These are phyloP conservation scores for Bambusicola thoracicus DNA, from an alignment of 2,113 vertebrate genomes.

Conservation along the genomic window DNA sequence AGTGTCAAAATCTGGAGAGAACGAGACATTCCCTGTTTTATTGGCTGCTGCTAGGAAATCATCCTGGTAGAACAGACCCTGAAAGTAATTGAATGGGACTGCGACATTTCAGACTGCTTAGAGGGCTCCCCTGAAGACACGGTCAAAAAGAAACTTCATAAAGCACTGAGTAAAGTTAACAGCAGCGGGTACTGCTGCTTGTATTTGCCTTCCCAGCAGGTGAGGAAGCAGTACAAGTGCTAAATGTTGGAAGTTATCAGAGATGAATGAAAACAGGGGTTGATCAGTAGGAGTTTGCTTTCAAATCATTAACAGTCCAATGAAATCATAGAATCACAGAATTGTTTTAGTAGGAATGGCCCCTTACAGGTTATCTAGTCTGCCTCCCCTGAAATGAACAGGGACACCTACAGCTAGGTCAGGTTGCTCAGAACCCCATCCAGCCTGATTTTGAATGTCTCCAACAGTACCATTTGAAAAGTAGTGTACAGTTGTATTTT, in stretches of 20 bases:
- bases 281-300: background rate
- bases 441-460: too few species aligned
- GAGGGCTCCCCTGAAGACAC: background rate
- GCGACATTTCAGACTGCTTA: background rate
- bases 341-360: too few species aligned
- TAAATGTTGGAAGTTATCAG: background rate
- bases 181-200: background rate
- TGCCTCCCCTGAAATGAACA: too few species aligned
- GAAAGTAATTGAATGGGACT: background rate
- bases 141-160: background rate
- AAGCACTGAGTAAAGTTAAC: background rate
- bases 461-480: background rate
- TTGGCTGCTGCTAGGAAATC: background rate
- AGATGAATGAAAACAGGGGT: background rate
- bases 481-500: background rate
- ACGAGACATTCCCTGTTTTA: background rate
- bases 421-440: too few species aligned
- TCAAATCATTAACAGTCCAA: background rate
- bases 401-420: too few species aligned
- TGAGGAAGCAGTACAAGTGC: background rate
- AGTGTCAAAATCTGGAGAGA: background rate
- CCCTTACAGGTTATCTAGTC: too few species aligned
- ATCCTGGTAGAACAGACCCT: background rate
- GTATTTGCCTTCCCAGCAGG: background rate
- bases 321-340: too few species aligned